Evolutionary conservation across 2,113 vertebrate species (phyloP).

Genomic region (Cervus canadensis): DNA sequence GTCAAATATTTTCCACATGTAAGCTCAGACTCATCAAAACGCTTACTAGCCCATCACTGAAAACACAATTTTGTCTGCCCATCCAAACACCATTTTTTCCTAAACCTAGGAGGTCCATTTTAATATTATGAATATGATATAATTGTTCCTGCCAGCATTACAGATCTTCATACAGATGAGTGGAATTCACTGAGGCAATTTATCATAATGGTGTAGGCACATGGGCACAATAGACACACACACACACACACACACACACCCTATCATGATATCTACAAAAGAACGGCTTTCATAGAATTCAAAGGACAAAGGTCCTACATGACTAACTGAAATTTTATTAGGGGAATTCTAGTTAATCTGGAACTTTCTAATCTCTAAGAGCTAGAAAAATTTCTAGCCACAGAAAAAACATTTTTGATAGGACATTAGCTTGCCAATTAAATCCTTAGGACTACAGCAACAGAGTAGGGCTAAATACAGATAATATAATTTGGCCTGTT

Average conservation of each 20-base stretch:
- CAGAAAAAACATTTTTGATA: slow-evolving; percentile 32
- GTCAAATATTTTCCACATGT: neutral
- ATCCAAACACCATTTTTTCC: slow-evolving; percentile 9
- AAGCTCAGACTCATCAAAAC: slow-evolving; percentile 29
- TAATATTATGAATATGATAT: slow-evolving; percentile 33
- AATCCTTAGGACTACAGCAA: slow-evolving; percentile 16
- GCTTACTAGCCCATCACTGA: slow-evolving; percentile 5
- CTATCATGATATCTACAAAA: neutral
- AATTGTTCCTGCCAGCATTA: slow-evolving; percentile 38
- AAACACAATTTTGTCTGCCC: neutral
- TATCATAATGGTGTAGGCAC: neutral
- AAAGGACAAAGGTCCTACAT: neutral
- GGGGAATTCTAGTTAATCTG: neutral
- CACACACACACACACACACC: neutral
- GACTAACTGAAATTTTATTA: slow-evolving; percentile 32
- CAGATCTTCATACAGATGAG: slow-evolving; percentile 39
- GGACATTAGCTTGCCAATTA: slow-evolving; percentile 22
- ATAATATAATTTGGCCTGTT: slow-evolving; percentile 29
- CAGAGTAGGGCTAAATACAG: slow-evolving; percentile 31
- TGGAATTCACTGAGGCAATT: slow-evolving; percentile 43
- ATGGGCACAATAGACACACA: neutral
- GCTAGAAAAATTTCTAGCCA: neutral
- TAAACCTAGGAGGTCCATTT: slow-evolving; percentile 41
- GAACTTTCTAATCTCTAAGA: neutral
- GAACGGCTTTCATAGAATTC: neutral